phyloP scores from a whole-genome alignment of 2,797 vertebrate genomes.

The Meriones psammophilus region DNA sequence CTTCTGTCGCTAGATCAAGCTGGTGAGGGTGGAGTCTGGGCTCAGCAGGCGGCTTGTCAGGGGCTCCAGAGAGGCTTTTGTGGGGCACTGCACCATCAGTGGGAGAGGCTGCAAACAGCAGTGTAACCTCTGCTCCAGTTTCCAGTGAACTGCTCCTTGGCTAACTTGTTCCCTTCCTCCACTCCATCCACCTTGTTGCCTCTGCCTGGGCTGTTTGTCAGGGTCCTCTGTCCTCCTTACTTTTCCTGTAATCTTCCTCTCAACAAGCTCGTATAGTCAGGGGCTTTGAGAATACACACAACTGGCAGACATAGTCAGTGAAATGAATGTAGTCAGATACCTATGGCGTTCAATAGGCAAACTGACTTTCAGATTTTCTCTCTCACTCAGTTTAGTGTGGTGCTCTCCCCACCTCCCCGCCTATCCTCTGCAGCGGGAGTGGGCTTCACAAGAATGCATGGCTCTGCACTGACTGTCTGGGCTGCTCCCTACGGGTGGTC shows the following conservation, averaged over 20 bases:
- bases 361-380: background rate
- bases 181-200: background rate
- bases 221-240: background rate
- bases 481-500: background rate
- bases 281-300: background rate
- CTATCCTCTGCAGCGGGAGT: background rate
- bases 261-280: background rate
- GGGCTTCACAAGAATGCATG: background rate
- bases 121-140: background rate
- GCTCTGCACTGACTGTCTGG: background rate
- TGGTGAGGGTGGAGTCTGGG: background rate
- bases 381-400: background rate
- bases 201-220: background rate
- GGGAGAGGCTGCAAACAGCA: background rate
- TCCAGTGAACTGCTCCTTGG: background rate
- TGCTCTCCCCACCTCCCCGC: background rate
- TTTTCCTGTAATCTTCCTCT: background rate
- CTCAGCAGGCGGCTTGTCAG: too few relatives aligned
- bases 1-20: rapidly evolving
- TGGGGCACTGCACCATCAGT: background rate
- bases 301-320: background rate
- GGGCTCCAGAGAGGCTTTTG: background rate
- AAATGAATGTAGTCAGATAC: background rate
- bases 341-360: background rate
- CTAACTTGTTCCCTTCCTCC: background rate